phyloP scores from a whole-genome alignment of 2,888 invertebrate genomes.

The Ctenicera cuprea region DNA sequence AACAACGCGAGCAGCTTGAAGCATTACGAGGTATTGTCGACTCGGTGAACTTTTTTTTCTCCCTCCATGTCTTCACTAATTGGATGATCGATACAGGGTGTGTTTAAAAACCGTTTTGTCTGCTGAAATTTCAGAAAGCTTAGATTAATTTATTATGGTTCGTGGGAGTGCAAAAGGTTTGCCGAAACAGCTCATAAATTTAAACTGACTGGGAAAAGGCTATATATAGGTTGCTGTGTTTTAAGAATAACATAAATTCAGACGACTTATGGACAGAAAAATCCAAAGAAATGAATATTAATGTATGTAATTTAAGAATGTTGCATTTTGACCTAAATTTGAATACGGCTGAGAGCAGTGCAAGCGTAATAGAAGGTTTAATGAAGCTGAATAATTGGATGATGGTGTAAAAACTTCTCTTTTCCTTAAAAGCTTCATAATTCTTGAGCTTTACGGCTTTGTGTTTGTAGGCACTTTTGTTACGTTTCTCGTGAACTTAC shows the following conservation, averaged over 20 bases:
- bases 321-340: slow-evolving; percentile 24
- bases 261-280: neutral
- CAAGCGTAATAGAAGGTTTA: slow-evolving; percentile 35
- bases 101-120: slow-evolving; percentile 12
- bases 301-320: no score
- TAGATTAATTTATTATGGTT: neutral
- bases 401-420: slow-evolving; percentile 36
- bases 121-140: neutral
- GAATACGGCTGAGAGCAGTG: slow-evolving; percentile 14
- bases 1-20: slow-evolving; percentile 50
- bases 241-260: neutral
- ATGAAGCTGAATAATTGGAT: slow-evolving; percentile 47
- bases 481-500: slow-evolving; percentile 5
- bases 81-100: slow-evolving; percentile 16
- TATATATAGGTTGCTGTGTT: no score
- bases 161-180: neutral
- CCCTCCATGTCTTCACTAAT: neutral
- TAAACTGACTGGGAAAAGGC: neutral
- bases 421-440: slow-evolving; percentile 23
- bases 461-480: slow-evolving; percentile 37
- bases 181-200: slow-evolving; percentile 1
- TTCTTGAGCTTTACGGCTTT: slow-evolving; percentile 21
- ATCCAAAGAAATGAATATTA: no score
- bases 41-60: slow-evolving; percentile 4
- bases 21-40: slow-evolving; percentile 27